phyloP scores from a whole-genome alignment of 2,113 vertebrate species.

The Cyanoramphus novaezelandiae region DNA sequence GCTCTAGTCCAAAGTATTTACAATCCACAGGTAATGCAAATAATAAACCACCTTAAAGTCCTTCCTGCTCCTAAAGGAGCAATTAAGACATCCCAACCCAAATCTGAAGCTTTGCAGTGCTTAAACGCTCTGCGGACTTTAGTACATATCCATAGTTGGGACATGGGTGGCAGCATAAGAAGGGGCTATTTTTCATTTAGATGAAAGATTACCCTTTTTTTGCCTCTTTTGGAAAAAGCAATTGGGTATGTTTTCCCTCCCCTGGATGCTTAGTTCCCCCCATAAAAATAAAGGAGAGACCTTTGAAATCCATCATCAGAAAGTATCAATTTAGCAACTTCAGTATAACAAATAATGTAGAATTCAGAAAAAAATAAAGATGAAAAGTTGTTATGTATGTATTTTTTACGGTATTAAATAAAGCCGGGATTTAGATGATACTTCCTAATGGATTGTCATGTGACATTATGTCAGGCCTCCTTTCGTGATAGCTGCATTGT shows the following conservation, averaged over 20 bases:
- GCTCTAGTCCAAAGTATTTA: constrained; percentile 30
- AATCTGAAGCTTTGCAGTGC: neutral
- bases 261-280: neutral
- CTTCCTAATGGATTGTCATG: neutral
- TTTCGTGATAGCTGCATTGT: neutral
- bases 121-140: neutral
- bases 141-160: fast-evolving
- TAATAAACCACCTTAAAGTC: neutral
- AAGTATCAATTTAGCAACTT: neutral
- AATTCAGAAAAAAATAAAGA: neutral
- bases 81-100: neutral
- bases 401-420: neutral
- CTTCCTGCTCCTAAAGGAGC: neutral
- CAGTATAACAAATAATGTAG: neutral
- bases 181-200: neutral
- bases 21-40: constrained; percentile 27
- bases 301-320: neutral
- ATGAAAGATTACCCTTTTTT: neutral
- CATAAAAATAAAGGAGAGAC: neutral
- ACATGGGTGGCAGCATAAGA: neutral
- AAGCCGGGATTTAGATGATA: neutral
- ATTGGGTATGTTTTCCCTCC: neutral
- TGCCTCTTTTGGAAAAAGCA: neutral
- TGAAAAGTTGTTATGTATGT: neutral
- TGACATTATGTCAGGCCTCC: neutral